phyloP scores from a whole-genome alignment of 2,797 vertebrate species.

The Sebastes itinus region DNA sequence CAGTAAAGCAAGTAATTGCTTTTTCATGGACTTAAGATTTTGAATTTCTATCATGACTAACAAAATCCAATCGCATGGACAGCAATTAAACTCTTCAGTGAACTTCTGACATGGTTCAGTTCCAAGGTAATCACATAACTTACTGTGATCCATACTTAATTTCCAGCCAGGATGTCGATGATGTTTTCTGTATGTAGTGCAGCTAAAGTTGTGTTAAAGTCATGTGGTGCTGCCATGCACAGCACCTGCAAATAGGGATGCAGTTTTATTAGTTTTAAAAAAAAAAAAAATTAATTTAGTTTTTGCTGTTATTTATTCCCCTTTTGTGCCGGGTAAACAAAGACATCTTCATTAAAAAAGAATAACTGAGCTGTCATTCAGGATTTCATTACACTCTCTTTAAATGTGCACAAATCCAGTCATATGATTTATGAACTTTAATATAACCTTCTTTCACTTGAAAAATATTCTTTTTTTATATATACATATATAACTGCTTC shows the following conservation, averaged over 20 bases:
- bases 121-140: slow-evolving; percentile 70
- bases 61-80: slow-evolving; percentile 72
- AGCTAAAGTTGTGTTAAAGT: slow-evolving; percentile 35
- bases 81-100: slow-evolving; percentile 81
- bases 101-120: slow-evolving; percentile 75
- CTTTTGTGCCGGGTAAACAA: too few relatives aligned
- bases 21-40: slow-evolving; percentile 80
- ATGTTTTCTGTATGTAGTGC: slow-evolving; percentile 38
- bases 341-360: too few relatives aligned
- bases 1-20: slow-evolving; percentile 82
- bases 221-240: slow-evolving; percentile 17
- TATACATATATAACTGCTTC: too few relatives aligned
- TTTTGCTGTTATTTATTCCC: too few relatives aligned
- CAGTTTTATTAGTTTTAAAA: too few relatives aligned
- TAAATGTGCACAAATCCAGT: too few relatives aligned
- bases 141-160: slow-evolving; percentile 70
- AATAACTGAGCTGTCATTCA: too few relatives aligned
- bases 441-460: too few relatives aligned
- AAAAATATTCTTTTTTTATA: too few relatives aligned
- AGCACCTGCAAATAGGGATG: neutral
- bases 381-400: too few relatives aligned
- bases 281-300: too few relatives aligned
- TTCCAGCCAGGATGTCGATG: slow-evolving; percentile 44
- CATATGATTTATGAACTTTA: too few relatives aligned
- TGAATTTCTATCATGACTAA: slow-evolving; percentile 78